Evolutionary conservation across 1,140 invertebrate species (phyloP), one percentile per base, ranked within the genome.

Genomic region (Psilanteris sp.): DNA sequence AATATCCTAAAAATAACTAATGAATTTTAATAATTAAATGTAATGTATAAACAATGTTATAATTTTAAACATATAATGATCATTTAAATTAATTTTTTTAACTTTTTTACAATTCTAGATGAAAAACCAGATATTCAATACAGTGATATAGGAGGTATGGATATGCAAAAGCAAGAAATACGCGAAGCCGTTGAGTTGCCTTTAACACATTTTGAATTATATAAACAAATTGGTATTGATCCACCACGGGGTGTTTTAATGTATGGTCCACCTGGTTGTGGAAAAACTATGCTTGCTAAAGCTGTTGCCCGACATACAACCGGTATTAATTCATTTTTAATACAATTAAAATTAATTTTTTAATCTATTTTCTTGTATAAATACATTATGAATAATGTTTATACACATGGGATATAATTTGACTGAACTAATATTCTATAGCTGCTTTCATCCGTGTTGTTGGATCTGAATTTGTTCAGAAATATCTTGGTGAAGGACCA

Each of bases 131-230:
- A 99, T 90, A 96, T 99, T 8, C 92, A 93, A 36, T 99, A 99
- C 85, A 93, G 94, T 13, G 98, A 99, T 82, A 99, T 99, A 88
- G 98, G 98, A 88, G 98, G 98, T 29, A 96, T 99, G 94, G 98
- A 99, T 84, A 98, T 99, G 91, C 98, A 99, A 86, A 99, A 99
- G 80, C 98, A 99, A 87, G 98, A 99, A 89, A 99, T 99, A 62
- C 90, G 98, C 41, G 98, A 99, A 90, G 98, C 98, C 36, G 98
- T 99, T 0, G 98, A 99, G 86, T 87, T 99, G 52, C 98, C 98
- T 2, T 89, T 99, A 0, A 99, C 98, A 34, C 87, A 99, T 87
- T 98, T 98, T 84, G 98, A 99, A 88, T 89, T 99, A n/a, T 99
- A 99, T 86, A 96, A 99, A 87, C 98, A 99, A 89, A 99, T 99